These are phyloP conservation scores for Autographa pulchrina DNA, from an alignment of 2,888 invertebrate species.

Conservation along the genomic window DNA sequence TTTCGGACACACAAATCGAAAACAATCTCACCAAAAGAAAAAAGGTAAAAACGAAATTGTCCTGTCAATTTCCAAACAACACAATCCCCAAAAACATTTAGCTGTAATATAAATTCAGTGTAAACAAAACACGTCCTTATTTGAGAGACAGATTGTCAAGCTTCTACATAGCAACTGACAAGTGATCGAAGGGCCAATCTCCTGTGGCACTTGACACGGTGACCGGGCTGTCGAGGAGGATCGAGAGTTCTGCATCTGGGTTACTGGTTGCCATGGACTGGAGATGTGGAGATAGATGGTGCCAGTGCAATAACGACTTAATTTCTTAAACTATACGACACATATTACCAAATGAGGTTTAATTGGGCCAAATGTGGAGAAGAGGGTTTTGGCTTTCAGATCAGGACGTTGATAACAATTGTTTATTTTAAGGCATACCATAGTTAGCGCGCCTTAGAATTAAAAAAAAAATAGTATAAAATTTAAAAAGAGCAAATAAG, in stretches of 20 bases:
- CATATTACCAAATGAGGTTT: background rate
- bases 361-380: too few relatives aligned
- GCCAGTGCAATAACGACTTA: background rate
- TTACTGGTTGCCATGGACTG: conserved; percentile 49
- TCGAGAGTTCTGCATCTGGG: conserved; percentile 57
- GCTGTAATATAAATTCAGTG: background rate
- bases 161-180: conserved; percentile 52
- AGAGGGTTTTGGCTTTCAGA: too few relatives aligned
- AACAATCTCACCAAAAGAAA: background rate
- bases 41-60: background rate
- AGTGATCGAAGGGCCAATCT: conserved; percentile 57
- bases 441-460: too few relatives aligned
- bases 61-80: background rate
- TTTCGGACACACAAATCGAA: background rate
- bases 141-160: conserved; percentile 24
- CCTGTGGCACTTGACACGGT: conserved; percentile 63
- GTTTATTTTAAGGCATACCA: too few relatives aligned
- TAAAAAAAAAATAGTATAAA: too few relatives aligned
- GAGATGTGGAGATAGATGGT: conserved; percentile 26
- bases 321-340: background rate
- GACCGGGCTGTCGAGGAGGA: conserved; percentile 58
- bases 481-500: too few relatives aligned
- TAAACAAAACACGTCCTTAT: conserved; percentile 35
- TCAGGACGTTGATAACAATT: too few relatives aligned
- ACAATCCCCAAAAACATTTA: background rate